Percentiles rank a stretch among this genome's conserved stretches.
Conservation (phyloP, 2,113 vertebrate species). For the Antechinus stuartii region DNA sequence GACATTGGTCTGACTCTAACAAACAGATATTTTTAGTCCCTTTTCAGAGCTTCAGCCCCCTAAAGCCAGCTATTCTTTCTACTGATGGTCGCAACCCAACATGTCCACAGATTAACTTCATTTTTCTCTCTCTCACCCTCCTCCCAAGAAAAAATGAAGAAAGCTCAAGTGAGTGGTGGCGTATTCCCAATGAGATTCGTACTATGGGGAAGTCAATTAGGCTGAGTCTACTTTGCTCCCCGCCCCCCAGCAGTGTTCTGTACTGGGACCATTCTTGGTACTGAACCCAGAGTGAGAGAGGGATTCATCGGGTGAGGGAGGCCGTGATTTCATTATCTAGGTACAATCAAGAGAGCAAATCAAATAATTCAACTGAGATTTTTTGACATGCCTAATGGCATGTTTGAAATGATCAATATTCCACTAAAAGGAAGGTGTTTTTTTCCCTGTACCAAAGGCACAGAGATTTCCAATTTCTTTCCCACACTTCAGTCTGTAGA, state of each 20-base stretch:
- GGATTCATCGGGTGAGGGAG: background rate
- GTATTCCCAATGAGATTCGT: background rate
- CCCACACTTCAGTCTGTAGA: background rate
- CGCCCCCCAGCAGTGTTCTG: background rate
- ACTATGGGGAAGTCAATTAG: background rate
- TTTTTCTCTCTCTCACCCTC: background rate
- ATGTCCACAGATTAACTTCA: background rate
- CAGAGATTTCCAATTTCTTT: background rate
- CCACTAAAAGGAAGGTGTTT: background rate
- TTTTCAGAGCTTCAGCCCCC: background rate
- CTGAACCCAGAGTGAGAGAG: background rate
- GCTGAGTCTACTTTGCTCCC: background rate
- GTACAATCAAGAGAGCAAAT: background rate
- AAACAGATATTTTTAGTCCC: background rate
- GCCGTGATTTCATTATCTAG: background rate
- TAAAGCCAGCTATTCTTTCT: background rate
- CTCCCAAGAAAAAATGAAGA: background rate
- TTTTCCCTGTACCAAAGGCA: no score
- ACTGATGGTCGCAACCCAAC: background rate
- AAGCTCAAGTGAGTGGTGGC: background rate
- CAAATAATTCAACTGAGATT: background rate
- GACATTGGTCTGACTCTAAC: background rate
- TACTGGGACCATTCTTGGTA: background rate
- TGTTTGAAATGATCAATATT: no score
- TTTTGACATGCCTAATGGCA: no score